Percentiles rank a stretch among this genome's conserved stretches.
Conservation (phyloP, 2,113 vertebrate species). For the Varanus salvator region DNA sequence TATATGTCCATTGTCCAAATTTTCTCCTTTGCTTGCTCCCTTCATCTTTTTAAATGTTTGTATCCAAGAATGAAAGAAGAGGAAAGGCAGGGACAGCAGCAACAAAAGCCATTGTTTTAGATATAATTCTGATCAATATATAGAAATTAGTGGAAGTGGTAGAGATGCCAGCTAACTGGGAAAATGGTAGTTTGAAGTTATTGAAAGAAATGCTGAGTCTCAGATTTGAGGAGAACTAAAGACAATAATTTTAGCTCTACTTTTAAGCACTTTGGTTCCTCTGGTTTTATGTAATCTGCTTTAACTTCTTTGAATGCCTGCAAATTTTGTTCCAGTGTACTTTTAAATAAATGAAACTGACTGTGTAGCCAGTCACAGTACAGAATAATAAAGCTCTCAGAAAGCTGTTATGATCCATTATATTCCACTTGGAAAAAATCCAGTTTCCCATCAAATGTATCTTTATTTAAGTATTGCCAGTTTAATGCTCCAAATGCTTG, state of each 20-base stretch:
- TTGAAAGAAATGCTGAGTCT: slow-evolving; percentile 26
- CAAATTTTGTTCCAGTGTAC: slow-evolving; percentile 4
- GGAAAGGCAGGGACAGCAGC: background rate
- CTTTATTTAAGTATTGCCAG: background rate
- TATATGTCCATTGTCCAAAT: background rate
- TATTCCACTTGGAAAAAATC: slow-evolving; percentile 17
- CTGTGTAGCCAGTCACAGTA: background rate
- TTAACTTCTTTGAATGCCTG: slow-evolving; percentile 11
- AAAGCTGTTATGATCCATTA: slow-evolving; percentile 21
- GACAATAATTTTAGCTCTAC: slow-evolving; percentile 8
- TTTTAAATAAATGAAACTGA: slow-evolving; percentile 27
- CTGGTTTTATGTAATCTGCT: slow-evolving; percentile 21
- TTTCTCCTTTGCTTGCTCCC: background rate
- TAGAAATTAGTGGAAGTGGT: slow-evolving; percentile 15
- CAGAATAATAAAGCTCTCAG: slow-evolving; percentile 25
- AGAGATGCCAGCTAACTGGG: slow-evolving; percentile 5
- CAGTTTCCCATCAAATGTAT: slow-evolving; percentile 2
- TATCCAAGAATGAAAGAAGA: background rate
- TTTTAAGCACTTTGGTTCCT: slow-evolving; percentile 19
- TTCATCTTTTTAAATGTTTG: no score
- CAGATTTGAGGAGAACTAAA: slow-evolving; percentile 5
- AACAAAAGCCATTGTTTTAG: background rate
- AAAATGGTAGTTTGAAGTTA: slow-evolving; percentile 16
- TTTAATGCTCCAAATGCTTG: background rate
- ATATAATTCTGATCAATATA: slow-evolving; percentile 8